Conservation (phyloP, 2,888 invertebrate species). For the Zaprionus lineosus region DNA sequence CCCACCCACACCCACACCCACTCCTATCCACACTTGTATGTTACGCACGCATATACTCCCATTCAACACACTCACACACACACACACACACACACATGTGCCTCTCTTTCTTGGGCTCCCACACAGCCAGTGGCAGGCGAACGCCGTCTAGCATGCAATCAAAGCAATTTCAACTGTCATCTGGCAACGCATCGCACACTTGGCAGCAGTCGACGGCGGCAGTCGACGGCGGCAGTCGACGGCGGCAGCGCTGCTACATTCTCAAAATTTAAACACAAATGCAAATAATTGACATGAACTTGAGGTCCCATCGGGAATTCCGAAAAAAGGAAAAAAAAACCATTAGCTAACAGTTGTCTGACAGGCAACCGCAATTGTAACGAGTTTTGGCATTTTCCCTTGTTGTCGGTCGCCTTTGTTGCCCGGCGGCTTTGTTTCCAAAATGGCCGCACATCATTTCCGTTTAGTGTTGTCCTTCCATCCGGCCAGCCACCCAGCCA, state of each 20-base stretch:
- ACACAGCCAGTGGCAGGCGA: constrained; percentile 4
- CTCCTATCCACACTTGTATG: not conserved
- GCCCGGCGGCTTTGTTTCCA: constrained; percentile 65
- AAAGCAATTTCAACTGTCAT: constrained; percentile 49
- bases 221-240: not conserved
- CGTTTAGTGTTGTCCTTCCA: constrained; percentile 43
- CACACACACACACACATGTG: not conserved
- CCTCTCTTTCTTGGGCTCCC: not conserved
- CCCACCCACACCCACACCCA: not conserved
- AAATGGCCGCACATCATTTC: constrained; percentile 70
- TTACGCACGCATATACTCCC: not conserved
- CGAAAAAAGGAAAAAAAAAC: constrained; percentile 16
- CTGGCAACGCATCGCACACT: constrained; percentile 2
- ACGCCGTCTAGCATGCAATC: constrained; percentile 35
- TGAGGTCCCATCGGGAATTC: constrained; percentile 16
- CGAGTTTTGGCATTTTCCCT: constrained; percentile 24
- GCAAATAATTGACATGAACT: constrained; percentile 72
- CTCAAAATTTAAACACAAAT: constrained; percentile 46
- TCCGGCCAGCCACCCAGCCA: too few species aligned
- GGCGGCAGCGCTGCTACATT: constrained; percentile 34
- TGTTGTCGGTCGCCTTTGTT: constrained; percentile 35
- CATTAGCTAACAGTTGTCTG: constrained; percentile 38
- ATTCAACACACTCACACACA: constrained; percentile 1
- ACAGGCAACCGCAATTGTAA: constrained; percentile 42
- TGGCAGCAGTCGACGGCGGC: not conserved